Evolutionary conservation across 2,888 invertebrate genomes (phyloP).

Genomic region (Quadroppia sp.): DNA sequence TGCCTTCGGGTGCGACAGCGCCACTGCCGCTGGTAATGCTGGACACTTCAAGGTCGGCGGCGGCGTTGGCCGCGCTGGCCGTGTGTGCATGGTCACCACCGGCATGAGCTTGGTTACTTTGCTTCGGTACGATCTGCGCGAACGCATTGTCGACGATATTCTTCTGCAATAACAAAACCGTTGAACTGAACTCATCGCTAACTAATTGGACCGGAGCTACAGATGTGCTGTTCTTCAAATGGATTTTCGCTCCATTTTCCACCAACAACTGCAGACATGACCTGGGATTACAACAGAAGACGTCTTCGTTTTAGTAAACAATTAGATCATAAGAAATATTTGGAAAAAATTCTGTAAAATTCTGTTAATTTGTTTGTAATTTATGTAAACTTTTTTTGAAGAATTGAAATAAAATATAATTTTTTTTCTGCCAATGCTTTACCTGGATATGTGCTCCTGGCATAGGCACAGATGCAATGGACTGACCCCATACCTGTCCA

Average conservation of each 20-base stretch:
- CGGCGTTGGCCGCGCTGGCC: too few species aligned
- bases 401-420: too few species aligned
- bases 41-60: neutral
- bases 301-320: too few species aligned
- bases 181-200: constrained; percentile 55
- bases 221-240: constrained; percentile 56
- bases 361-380: too few species aligned
- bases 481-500: constrained; percentile 59
- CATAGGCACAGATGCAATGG: constrained; percentile 60
- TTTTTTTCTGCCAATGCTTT: too few species aligned
- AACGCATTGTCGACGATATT: constrained; percentile 55
- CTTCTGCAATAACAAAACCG: constrained; percentile 53
- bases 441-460: constrained; percentile 56
- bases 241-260: constrained; percentile 57
- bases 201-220: constrained; percentile 58
- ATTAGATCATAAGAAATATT: too few species aligned
- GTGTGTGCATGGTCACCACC: too few species aligned
- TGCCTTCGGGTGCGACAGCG: neutral
- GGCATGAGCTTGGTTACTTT: too few species aligned
- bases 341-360: too few species aligned
- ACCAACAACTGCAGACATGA: constrained; percentile 57
- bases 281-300: too few species aligned
- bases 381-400: too few species aligned
- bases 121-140: constrained; percentile 29
- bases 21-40: neutral